Base-by-base conservation (phyloP, 2,888 invertebrate genomes). In the Oligia latruncula region DNA sequence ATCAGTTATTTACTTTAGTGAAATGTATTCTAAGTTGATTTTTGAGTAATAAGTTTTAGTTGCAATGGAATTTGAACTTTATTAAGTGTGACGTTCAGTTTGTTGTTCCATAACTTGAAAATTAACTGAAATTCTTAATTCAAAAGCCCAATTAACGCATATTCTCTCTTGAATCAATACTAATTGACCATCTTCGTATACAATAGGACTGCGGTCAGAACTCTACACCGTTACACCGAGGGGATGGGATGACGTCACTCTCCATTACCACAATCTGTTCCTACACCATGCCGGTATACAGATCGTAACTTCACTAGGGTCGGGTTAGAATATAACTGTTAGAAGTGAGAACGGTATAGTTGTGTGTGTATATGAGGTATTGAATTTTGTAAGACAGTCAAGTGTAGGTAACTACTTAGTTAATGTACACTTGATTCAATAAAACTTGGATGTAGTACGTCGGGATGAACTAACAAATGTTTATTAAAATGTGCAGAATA, bases 251-350 rank as follows among this genome's bases (percentile, higher is more conserved):
- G 89, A 89, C 90, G 89, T 89, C 89, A 89, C 81, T 78, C 74
- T 65, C 88, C 85, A 88, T 88, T 87, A 86, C 88, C 78, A 88
- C 90, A 84, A 83, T 88, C 80, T 88, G 83, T 73, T 86, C 67
- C 77, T 86, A 88, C 75, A 80, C 84, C 78, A 71, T 81, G 83
- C 78, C 35, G 73, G 66, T 74, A 70, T 74, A 62, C 64, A 70
- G 75, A 67, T 76, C 83, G 76, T 78, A 74, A 84, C 77, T 89
- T 82, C 71, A 81, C 83, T 85, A 17, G 71, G 82, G 82, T 80
- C 77, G 84, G 82, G 82, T 88, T 84, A 74, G 78, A 62, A 60
- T 71, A 60, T 58, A 77, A 74, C 78, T 78, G 23, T 64, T 77
- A 23, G 40, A 77, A 65, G 49, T 76, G 67, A 73, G 58, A 46